phyloP scores from a whole-genome alignment of 2,113 vertebrate genomes.

The Urocynchramus pylzowi region DNA sequence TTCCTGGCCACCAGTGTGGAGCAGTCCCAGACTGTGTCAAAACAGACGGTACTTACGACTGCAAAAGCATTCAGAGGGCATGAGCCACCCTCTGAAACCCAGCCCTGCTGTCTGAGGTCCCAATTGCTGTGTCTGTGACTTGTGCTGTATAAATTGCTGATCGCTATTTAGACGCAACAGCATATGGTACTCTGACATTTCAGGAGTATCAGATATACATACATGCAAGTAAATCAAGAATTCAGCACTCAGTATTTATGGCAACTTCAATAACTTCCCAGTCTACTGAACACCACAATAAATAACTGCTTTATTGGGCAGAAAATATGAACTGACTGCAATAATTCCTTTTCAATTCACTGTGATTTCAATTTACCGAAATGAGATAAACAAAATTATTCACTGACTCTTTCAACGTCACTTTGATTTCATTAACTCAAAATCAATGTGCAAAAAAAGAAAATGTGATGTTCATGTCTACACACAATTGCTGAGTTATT shows the following conservation, averaged over 20 bases:
- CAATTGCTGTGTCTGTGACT: neutral
- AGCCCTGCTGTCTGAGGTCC: neutral
- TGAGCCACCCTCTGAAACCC: neutral
- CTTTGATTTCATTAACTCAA: neutral
- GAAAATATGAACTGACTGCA: neutral
- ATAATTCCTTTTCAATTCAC: neutral
- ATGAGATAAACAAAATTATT: neutral
- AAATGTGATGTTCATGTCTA: neutral
- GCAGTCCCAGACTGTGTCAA: neutral
- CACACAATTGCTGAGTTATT: neutral
- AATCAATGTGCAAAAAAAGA: neutral
- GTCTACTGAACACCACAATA: neutral
- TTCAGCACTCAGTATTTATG: neutral
- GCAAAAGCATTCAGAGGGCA: neutral
- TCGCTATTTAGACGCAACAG: neutral
- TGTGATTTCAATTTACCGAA: neutral
- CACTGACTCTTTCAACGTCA: neutral
- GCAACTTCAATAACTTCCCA: conserved; percentile 6
- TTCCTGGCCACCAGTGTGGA: conserved; percentile 24
- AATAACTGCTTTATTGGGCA: neutral
- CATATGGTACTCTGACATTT: conserved; percentile 12
- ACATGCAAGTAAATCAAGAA: conserved; percentile 31
- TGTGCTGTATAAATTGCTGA: neutral
- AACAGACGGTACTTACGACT: neutral
- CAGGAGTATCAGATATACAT: neutral